Evolutionary conservation across 2,888 invertebrate genomes (phyloP), one percentile per base, ranked within the genome.

Genomic region (Thecocarcelia acutangulata): DNA sequence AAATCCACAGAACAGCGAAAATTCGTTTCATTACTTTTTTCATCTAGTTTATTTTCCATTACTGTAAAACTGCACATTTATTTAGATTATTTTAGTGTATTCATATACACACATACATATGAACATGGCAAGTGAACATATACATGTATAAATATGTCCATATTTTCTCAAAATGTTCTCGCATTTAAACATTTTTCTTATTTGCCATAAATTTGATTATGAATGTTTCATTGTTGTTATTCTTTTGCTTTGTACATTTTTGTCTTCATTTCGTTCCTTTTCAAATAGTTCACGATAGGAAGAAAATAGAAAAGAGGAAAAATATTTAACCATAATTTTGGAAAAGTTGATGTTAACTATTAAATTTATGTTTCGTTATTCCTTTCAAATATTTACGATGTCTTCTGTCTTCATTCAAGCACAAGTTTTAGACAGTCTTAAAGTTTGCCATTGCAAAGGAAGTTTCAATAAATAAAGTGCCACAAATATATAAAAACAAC

Each of bases 171-270:
- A 11, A 58, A 24, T 66, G 46, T 63, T 15, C 15, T 44, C 33
- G 33, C 33, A 44, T 70, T 50, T 72, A 64, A 84, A 86, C 87
- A 88, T 88, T 89, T 89, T 89, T 89, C 88, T 88, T 88, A 87
- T 87, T 89, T 87, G 88, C 89, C 87, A 88, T 88, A 89, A 88
- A 88, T 88, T 88, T 89, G 87, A 86, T 89, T 88, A 87, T 88
- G 89, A 88, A 89, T 88, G 88, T 83, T 83, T 83, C 84, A 59
- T 75, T 83, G 77, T 66, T 84, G 77, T 63, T 83, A 84, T 83
- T 24, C 1, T 33, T 33, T 33, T 33, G 83, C 77, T 83, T 85
- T 12, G 54, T 54, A 50, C 12, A 44, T 58, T 64, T 54, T 50
- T 50, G 17, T 40, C 11, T 6, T 70, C 44, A 13, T 54, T 13